These are phyloP conservation scores for Percina caprodes DNA, from an alignment of 2,113 vertebrate genomes.

Conservation along the genomic window DNA sequence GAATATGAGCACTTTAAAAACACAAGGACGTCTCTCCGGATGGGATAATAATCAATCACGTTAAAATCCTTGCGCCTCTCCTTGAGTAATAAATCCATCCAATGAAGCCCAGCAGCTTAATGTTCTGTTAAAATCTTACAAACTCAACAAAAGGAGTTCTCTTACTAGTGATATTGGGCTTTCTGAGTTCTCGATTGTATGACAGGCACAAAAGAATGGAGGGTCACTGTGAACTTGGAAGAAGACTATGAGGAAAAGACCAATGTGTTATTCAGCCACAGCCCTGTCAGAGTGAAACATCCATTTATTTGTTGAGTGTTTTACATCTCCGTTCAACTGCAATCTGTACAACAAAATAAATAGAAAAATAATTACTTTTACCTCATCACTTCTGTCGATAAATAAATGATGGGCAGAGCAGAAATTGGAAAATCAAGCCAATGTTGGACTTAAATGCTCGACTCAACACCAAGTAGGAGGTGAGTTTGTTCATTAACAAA, in stretches of 20 bases:
- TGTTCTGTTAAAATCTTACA: neutral
- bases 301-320: neutral
- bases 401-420: neutral
- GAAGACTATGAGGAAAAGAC: constrained; percentile 2
- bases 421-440: no score
- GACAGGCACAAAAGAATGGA: neutral
- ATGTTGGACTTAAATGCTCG: no score
- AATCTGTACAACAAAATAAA: neutral
- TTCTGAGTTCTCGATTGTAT: neutral
- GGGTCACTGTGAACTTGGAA: constrained; percentile 43
- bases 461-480: no score
- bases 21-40: no score
- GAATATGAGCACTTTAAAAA: no score
- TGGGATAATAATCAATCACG: no score
- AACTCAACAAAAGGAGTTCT: neutral
- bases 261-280: neutral
- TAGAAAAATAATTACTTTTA: neutral
- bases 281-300: neutral
- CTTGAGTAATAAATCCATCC: no score
- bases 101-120: no score
- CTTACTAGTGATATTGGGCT: neutral
- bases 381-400: neutral
- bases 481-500: no score
- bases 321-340: neutral
- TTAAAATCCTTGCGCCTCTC: no score